These are phyloP conservation scores for Cylloceria caligata DNA, from an alignment of 2,888 invertebrate species.

Conservation along the genomic window DNA sequence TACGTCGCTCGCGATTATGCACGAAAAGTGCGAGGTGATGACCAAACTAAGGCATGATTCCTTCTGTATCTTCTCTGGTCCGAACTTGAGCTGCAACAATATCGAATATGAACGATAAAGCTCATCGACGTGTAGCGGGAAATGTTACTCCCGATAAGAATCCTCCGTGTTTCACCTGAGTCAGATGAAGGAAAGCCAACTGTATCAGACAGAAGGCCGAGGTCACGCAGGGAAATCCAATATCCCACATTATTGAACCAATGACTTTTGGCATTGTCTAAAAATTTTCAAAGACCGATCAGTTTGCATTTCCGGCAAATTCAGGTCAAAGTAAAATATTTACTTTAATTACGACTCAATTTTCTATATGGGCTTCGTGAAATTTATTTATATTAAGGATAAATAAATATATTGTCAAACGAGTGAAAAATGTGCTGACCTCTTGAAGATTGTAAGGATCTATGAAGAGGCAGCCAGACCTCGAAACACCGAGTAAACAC, in stretches of 20 bases:
- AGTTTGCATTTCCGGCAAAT: no score
- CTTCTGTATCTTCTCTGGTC: slow-evolving; percentile 85
- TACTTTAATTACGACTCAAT: not conserved
- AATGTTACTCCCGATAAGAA: slow-evolving; percentile 31
- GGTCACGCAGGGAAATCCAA: slow-evolving; percentile 86
- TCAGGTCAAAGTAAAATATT: not conserved
- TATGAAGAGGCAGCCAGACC: slow-evolving; percentile 86
- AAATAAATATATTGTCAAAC: no score
- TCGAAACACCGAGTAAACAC: slow-evolving; percentile 85
- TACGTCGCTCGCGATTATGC: slow-evolving; percentile 85
- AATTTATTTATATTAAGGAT: no score
- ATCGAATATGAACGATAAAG: slow-evolving; percentile 14
- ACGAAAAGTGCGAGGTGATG: slow-evolving; percentile 86
- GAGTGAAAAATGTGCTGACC: slow-evolving; percentile 77
- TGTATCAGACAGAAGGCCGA: slow-evolving; percentile 87
- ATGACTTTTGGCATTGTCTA: slow-evolving; percentile 85
- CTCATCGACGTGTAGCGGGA: slow-evolving; percentile 8
- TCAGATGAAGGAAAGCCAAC: slow-evolving; percentile 86
- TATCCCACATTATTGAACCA: slow-evolving; percentile 86
- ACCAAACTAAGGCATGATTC: slow-evolving; percentile 85
- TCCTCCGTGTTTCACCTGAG: slow-evolving; percentile 82
- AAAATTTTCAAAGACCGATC: slow-evolving; percentile 47
- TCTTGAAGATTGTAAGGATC: slow-evolving; percentile 87
- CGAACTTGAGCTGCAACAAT: slow-evolving; percentile 84
- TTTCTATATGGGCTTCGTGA: not conserved